Base-by-base conservation (phyloP, 1,140 invertebrate species). In the Sarcophaga bullata region DNA sequence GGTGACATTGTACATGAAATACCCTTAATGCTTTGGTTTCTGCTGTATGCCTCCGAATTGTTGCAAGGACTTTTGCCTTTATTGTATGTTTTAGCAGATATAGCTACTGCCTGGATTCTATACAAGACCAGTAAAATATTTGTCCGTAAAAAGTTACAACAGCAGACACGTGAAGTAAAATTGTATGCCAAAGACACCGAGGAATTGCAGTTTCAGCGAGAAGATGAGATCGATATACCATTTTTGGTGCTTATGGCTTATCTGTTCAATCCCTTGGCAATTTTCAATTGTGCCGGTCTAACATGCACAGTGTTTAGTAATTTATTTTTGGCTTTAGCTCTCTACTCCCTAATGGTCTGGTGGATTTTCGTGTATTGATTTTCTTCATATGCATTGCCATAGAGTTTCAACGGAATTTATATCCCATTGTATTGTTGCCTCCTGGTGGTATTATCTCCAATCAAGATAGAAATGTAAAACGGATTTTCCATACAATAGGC, bases 271-370 rank as follows among this genome's bases (percentile, higher is more conserved):
- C 98, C 98, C 0, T 97, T 97, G 87, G 95, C 95, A 50, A 93
- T 99, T 73, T 91, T 97, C 15, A 97, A 95, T 84, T 99, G 97
- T 92, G 94, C 96, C n/a, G 97, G 95, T 50, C 93, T 95, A 87
- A 98, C 97, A 0, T 98, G 97, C 7, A 97, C 96, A 15, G 95
- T 97, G 10, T 94, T 99, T 84, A 94, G 95, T 81, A 99, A 99
- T 91, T 91, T 98, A 10, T 92, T 96, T 47, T 90, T 96, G 58
- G 93, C 97, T 11, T 84, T 94, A 5, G 92, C 94, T 50, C 90
- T 98, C 25, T 93, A 93, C 84, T n/a, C n/a, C n/a, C n/a, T n/a
- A n/a, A n/a, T n/a, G 92, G 92, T 46, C 94, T 96, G 89, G 91
- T 95, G 46, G 94, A 93, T 91, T 93, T 94, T 86, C 91, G 91